Conservation (phyloP, 2,113 vertebrate genomes). For the Apteryx mantelli region DNA sequence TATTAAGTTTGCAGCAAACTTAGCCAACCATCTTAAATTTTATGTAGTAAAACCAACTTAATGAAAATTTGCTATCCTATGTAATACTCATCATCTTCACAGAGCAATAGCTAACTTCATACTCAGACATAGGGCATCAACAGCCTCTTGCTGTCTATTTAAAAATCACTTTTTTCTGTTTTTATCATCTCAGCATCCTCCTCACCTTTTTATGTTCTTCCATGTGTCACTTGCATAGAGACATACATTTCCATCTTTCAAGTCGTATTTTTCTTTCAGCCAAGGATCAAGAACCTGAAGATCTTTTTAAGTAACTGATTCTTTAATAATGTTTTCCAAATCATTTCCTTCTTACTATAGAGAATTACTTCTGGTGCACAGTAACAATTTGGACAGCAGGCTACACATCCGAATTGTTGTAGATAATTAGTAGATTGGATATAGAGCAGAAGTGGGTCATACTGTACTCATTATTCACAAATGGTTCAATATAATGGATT, state of each 20-base stretch:
- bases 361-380: conserved; percentile 21
- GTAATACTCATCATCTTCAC: neutral
- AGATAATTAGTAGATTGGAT: conserved; percentile 52
- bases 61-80: neutral
- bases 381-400: conserved; percentile 28
- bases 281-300: conserved; percentile 4
- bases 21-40: neutral
- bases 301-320: neutral
- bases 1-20: neutral
- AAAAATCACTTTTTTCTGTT: neutral
- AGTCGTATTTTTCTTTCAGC: neutral
- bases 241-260: neutral
- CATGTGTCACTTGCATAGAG: rapidly evolving
- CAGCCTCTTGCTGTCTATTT: neutral
- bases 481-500: conserved; percentile 43
- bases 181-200: neutral
- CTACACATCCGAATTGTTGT: neutral
- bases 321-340: conserved; percentile 24
- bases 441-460: conserved; percentile 59
- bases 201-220: neutral
- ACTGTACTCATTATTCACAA: conserved; percentile 37
- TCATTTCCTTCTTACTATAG: conserved; percentile 22
- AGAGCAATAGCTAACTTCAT: neutral
- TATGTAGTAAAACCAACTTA: neutral
- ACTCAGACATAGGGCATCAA: neutral